Evolutionary conservation across 30 jellyfish, hydroid and myxozoan species (phyloP).

Genomic region (Aurelia sp.): DNA sequence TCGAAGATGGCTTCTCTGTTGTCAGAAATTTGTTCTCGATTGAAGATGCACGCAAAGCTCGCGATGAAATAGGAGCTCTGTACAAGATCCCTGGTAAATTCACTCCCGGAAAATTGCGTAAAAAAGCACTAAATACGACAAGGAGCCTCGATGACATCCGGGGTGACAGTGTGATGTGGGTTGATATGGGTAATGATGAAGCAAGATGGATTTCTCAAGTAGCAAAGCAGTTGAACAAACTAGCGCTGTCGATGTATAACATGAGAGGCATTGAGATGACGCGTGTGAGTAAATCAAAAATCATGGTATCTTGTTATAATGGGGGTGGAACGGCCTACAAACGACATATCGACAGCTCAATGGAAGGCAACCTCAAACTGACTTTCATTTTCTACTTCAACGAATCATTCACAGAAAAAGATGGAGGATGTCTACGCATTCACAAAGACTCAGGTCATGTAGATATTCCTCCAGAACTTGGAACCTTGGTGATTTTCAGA

Average conservation of each 20-base stretch:
- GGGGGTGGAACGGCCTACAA: constrained; percentile 56
- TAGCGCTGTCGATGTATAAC: constrained; percentile 47
- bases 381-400: constrained; percentile 45
- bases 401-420: constrained; percentile 2
- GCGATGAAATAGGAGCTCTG: constrained; percentile 8
- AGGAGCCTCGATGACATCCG: constrained; percentile 35
- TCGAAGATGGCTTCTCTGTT: constrained; percentile 40
- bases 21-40: constrained; percentile 36
- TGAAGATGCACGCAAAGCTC: constrained; percentile 21
- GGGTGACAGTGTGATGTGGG: constrained; percentile 63
- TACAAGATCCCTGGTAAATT: constrained; percentile 37
- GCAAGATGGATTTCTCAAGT: constrained; percentile 8
- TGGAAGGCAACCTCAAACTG: constrained; percentile 50
- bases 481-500: constrained; percentile 45
- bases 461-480: constrained; percentile 61
- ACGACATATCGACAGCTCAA: constrained; percentile 57
- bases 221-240: constrained; percentile 58
- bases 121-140: constrained; percentile 14
- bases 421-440: constrained; percentile 68
- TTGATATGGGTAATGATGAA: constrained; percentile 37
- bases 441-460: constrained; percentile 7
- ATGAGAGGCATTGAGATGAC: constrained; percentile 22
- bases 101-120: constrained; percentile 51
- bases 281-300: constrained; percentile 50
- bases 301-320: constrained; percentile 65